Percentiles rank a stretch among this genome's conserved stretches.
Evolutionary conservation across 1,140 invertebrate genomes (phyloP).

Genomic region (Callitettix versicolor): DNA sequence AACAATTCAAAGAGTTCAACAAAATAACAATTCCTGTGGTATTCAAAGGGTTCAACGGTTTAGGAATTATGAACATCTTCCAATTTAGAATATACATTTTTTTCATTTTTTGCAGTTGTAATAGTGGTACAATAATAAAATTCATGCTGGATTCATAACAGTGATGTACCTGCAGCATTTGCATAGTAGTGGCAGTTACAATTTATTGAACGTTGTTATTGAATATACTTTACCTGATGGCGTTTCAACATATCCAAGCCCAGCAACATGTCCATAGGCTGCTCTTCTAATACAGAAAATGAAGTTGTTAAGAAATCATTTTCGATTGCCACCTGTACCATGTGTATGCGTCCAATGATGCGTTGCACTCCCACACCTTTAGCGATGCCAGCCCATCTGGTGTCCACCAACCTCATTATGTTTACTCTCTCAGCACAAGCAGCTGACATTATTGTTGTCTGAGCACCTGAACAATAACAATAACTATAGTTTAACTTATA

Average conservation of each 20-base stretch:
- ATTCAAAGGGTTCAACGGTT: no score
- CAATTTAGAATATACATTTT: no score
- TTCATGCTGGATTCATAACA: no score
- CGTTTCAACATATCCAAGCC: slow-evolving; percentile 95
- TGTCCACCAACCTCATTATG: slow-evolving; percentile 91
- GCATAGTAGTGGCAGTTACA: no score
- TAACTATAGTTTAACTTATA: no score
- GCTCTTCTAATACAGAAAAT: slow-evolving; percentile 94
- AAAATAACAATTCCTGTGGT: no score
- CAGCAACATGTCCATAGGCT: slow-evolving; percentile 96
- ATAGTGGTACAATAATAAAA: no score
- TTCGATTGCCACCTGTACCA: slow-evolving; percentile 94
- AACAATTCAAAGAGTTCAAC: no score
- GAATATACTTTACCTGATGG: slow-evolving; percentile 63
- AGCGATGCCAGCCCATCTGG: slow-evolving; percentile 87
- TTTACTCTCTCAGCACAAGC: slow-evolving; percentile 87
- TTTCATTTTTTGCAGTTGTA: no score
- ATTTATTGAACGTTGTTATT: no score
- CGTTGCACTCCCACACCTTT: slow-evolving; percentile 90
- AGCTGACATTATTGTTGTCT: slow-evolving; percentile 90
- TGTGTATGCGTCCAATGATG: slow-evolving; percentile 91
- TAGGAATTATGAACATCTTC: no score
- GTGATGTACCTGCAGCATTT: no score
- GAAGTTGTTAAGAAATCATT: slow-evolving; percentile 88
- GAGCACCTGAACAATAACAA: slow-evolving; percentile 52